Percentiles rank a stretch among this genome's conserved stretches.
Evolutionary conservation across 2,113 vertebrate genomes (phyloP).

Genomic region (Vulpes lagopus): DNA sequence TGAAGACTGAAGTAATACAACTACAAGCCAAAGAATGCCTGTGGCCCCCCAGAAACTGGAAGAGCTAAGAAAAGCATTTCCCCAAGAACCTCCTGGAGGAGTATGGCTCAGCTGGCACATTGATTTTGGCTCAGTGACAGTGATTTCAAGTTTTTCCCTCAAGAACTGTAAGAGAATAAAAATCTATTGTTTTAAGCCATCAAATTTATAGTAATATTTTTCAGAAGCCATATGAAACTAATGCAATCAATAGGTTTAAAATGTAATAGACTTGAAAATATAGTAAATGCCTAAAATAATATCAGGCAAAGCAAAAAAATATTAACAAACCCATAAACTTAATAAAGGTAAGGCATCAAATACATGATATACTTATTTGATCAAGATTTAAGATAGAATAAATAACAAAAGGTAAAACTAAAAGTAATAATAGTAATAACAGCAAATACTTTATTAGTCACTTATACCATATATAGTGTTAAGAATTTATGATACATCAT

Average conservation of each 20-base stretch:
- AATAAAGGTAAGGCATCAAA: neutral
- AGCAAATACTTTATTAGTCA: neutral
- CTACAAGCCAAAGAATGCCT: neutral
- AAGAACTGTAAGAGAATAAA: neutral
- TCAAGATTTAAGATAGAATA: neutral
- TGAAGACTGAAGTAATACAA: neutral
- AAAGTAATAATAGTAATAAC: neutral
- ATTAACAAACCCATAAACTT: neutral
- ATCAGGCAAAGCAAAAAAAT: neutral
- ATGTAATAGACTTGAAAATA: neutral
- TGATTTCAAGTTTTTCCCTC: neutral
- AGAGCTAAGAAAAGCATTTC: neutral
- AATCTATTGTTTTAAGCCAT: neutral
- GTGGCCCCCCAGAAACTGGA: neutral
- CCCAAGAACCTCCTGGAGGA: neutral
- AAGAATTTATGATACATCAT: neutral
- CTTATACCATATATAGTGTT: neutral
- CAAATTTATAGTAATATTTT: neutral
- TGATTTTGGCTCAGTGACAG: neutral
- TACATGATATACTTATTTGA: neutral
- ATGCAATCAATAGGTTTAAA: neutral
- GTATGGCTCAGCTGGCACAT: neutral
- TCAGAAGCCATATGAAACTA: neutral
- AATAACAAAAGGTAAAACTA: neutral
- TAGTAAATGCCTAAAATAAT: neutral